Evolutionary conservation across 2,113 vertebrate species (phyloP).

Genomic region (Arenaria interpres): DNA sequence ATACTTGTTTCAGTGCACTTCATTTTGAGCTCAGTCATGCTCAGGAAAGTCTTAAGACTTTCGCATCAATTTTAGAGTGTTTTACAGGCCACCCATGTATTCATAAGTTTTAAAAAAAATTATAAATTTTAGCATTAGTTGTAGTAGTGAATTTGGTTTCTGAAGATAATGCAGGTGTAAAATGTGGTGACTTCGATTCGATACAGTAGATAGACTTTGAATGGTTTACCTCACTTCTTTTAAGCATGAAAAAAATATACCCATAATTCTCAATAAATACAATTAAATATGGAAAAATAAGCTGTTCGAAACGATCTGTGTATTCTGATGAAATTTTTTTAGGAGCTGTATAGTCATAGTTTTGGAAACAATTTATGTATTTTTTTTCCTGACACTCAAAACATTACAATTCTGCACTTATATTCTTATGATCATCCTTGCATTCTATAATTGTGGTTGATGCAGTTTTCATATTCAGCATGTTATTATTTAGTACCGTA

Average conservation of each 20-base stretch:
- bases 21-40: slow-evolving; percentile 74
- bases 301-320: background rate
- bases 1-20: slow-evolving; percentile 80
- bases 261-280: background rate
- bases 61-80: slow-evolving; percentile 44
- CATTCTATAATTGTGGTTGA: background rate
- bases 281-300: background rate
- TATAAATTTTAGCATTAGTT: slow-evolving; percentile 77
- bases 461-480: background rate
- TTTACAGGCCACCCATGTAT: slow-evolving; percentile 76
- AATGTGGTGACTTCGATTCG: slow-evolving; percentile 71
- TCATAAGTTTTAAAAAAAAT: slow-evolving; percentile 80
- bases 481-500: background rate
- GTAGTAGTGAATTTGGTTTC: slow-evolving; percentile 81
- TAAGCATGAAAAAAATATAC: background rate
- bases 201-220: background rate
- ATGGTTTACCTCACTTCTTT: background rate
- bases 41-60: slow-evolving; percentile 76
- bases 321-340: background rate
- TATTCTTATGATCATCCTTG: background rate
- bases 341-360: background rate
- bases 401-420: background rate
- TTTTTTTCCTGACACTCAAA: background rate
- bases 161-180: slow-evolving; percentile 79
- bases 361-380: background rate